Evolutionary conservation across 2,797 vertebrate genomes (phyloP).

Genomic region (Phoebastria nigripes): DNA sequence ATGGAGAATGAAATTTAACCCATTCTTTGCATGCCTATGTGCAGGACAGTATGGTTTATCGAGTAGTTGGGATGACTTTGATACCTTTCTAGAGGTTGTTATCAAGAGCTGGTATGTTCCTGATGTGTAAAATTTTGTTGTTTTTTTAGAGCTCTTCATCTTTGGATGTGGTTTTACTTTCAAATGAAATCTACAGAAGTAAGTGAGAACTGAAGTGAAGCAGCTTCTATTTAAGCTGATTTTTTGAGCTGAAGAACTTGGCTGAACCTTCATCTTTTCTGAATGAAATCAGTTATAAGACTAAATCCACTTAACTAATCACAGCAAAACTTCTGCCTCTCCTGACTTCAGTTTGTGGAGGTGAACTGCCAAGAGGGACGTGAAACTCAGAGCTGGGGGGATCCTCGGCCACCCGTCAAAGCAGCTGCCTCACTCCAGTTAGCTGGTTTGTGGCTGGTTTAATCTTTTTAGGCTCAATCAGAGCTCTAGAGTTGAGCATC

Average conservation of each 20-base stretch:
- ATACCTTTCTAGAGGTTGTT: neutral
- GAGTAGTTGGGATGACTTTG: neutral
- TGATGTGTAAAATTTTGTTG: neutral
- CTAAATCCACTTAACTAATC: neutral
- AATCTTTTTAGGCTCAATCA: neutral
- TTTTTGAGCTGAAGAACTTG: neutral
- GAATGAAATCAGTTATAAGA: neutral
- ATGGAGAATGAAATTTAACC: neutral
- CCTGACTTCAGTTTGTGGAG: neutral
- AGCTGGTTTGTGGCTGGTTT: neutral
- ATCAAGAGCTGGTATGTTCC: neutral
- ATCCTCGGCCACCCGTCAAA: neutral
- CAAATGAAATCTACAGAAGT: neutral
- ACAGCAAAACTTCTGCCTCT: neutral
- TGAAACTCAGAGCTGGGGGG: neutral
- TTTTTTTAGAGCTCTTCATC: neutral
- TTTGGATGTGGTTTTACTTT: neutral
- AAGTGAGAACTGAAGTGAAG: neutral
- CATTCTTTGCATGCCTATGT: neutral
- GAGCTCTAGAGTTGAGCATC: neutral
- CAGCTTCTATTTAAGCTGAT: neutral
- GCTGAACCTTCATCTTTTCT: neutral
- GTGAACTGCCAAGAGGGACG: neutral
- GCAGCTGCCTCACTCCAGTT: neutral
- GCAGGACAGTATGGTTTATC: neutral